phyloP scores from a whole-genome alignment of 1,140 invertebrate genomes.

The Caenorhabditis briggsae region DNA sequence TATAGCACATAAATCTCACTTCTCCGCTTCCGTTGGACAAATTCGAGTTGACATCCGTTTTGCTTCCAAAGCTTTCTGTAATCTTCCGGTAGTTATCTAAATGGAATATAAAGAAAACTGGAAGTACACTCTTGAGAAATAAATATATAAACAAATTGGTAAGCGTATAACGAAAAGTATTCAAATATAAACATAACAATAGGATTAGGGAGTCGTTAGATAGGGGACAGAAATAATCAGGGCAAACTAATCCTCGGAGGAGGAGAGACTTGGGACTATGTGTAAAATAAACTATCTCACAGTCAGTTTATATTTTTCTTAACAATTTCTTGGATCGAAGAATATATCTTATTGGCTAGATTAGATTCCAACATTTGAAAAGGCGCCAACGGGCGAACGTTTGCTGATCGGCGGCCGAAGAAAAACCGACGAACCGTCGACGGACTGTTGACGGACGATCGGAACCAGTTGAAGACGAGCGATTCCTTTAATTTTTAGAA shows the following conservation, averaged over 20 bases:
- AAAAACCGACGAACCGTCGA: too few relatives aligned
- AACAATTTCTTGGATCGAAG: too few relatives aligned
- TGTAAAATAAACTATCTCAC: neutral
- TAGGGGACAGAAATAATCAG: neutral
- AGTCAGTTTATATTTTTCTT: neutral
- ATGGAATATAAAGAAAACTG: neutral
- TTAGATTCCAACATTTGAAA: too few relatives aligned
- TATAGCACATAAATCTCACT: neutral
- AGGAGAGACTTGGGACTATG: too few relatives aligned
- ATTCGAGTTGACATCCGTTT: neutral
- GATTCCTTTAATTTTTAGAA: too few relatives aligned
- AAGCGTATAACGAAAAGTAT: neutral
- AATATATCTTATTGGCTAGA: too few relatives aligned
- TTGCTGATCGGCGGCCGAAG: too few relatives aligned
- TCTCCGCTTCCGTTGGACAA: neutral
- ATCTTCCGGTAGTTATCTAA: constrained; percentile 18
- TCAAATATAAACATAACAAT: constrained; percentile 33
- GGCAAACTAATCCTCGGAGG: neutral
- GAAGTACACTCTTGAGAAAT: neutral
- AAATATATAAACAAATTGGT: constrained; percentile 1
- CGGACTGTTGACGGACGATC: too few relatives aligned
- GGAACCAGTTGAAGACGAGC: too few relatives aligned
- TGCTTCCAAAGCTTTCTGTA: neutral
- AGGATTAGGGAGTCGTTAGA: constrained; percentile 11
- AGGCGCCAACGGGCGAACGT: too few relatives aligned